Evolutionary conservation across 2,888 invertebrate species (phyloP), one percentile per base, ranked within the genome.

Genomic region (Elmis aenea): DNA sequence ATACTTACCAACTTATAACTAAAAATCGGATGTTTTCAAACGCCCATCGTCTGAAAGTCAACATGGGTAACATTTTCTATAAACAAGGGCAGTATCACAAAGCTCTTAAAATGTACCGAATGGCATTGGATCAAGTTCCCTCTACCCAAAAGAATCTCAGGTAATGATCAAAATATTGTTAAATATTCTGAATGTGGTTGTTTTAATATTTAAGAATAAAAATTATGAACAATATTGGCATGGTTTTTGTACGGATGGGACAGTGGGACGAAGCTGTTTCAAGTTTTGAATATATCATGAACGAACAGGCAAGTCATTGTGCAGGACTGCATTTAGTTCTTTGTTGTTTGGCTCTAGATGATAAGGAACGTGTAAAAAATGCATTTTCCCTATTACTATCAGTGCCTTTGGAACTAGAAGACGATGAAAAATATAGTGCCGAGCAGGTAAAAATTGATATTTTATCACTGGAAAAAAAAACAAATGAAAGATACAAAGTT

Each of bases 21-120:
- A 84, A 89, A 57, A 96, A 96, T 63, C 85, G 91, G 64, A 81
- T 92, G 74, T 95, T 96, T 64, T 85, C 83, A 26, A 94, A 95
- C 63, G 91, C 93, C 21, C 89, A 93, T 57, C 79, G 94, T 43
- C 71, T 96, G 5, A 93, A 94, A 74, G 84, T 97, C 1, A 99
- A 99, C 66, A 96, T 99, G 86, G 97, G 96, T 1, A 97, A 97
- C 62, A 93, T 99, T 56, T 92, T 94, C 67, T 91, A 90, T 58
- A 89, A 88, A 69, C 88, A 94, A 77, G 92, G 91, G 48, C 81
- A 90, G 57, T 92, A 87, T 60, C 83, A 87, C 8, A 92, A 95
- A 70, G 96, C 97, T 0, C 81, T 99, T 38, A 99, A 99, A 72
- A 83, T 94, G 75, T 99, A 95, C 63, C 79, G 96, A 53, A 99